phyloP scores from a whole-genome alignment of 2,797 vertebrate genomes.

The Sus cebifrons region DNA sequence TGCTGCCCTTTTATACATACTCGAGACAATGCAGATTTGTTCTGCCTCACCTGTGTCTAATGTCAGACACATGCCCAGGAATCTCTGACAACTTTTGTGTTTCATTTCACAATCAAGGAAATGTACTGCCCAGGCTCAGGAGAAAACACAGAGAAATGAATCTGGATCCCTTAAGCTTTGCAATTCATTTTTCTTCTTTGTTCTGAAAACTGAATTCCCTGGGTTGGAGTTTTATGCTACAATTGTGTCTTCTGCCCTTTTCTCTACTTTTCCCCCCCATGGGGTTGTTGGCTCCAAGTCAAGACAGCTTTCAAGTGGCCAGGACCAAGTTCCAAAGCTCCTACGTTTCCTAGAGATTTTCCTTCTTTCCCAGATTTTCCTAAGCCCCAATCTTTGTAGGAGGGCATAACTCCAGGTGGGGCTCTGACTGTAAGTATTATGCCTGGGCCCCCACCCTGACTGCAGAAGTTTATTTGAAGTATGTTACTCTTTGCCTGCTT shows the following conservation, averaged over 20 bases:
- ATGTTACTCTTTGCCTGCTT: conserved; percentile 80
- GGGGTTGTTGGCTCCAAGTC: conserved; percentile 83
- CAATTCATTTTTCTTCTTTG: conserved; percentile 71
- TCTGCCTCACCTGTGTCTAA: conserved; percentile 78
- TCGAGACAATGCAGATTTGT: conserved; percentile 64
- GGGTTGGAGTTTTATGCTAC: conserved; percentile 33
- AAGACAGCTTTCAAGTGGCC: conserved; percentile 84
- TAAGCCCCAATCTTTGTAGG: conserved; percentile 43
- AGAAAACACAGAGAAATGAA: conserved; percentile 63
- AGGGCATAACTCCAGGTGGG: conserved; percentile 58
- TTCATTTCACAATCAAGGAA: conserved; percentile 73
- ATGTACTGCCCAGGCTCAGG: background rate
- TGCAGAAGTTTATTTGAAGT: conserved; percentile 77
- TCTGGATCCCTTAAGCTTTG: conserved; percentile 68
- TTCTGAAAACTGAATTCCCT: conserved; percentile 67
- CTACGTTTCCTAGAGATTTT: conserved; percentile 79
- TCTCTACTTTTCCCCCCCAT: background rate
- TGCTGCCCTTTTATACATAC: background rate
- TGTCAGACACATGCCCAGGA: conserved; percentile 59
- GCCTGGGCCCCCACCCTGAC: background rate
- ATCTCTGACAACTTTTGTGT: conserved; percentile 55
- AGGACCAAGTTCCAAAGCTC: conserved; percentile 71
- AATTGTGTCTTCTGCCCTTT: conserved; percentile 43
- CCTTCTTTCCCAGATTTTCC: conserved; percentile 74
- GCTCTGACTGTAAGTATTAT: conserved; percentile 41